Evolutionary conservation across 64 coral and sea anemone genomes (phyloP).

Genomic region (Actinia equina): DNA sequence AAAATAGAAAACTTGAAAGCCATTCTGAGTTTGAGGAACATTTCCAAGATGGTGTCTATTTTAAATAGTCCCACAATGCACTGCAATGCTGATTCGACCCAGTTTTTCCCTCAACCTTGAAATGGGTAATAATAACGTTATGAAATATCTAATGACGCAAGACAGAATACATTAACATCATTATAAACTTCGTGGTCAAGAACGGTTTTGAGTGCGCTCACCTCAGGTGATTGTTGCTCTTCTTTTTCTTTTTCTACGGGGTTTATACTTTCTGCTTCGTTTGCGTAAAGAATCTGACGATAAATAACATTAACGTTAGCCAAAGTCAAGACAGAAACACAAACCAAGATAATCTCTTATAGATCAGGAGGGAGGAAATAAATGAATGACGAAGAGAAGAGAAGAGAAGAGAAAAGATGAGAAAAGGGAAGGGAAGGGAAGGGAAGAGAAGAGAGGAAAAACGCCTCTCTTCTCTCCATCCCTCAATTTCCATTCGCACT

Average conservation of each 20-base stretch:
- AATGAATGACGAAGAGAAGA: no score
- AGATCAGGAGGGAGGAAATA: no score
- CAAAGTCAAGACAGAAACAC: neutral
- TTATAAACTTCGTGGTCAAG: neutral
- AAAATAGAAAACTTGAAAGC: neutral
- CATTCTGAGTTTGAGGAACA: no score
- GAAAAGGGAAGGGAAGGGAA: no score
- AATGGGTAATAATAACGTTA: neutral
- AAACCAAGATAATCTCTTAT: no score
- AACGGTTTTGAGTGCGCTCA: neutral
- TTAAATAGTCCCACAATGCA: no score
- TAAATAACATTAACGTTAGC: neutral
- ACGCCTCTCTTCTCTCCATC: neutral
- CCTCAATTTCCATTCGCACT: neutral
- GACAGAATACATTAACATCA: neutral
- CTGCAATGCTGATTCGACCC: no score
- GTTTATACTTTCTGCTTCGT: slow-evolving; percentile 93
- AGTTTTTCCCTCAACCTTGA: no score
- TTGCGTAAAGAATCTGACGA: slow-evolving; percentile 91
- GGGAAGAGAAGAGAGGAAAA: neutral
- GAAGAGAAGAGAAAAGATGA: neutral
- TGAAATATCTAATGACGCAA: neutral
- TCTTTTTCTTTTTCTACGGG: slow-evolving; percentile 84
- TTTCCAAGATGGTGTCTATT: no score
- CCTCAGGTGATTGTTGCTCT: slow-evolving; percentile 78